Percentiles rank a stretch among this genome's conserved stretches.
These are phyloP conservation scores for Mormyrus lacerda DNA, from an alignment of 2,113 vertebrate species.

Conservation along the genomic window DNA sequence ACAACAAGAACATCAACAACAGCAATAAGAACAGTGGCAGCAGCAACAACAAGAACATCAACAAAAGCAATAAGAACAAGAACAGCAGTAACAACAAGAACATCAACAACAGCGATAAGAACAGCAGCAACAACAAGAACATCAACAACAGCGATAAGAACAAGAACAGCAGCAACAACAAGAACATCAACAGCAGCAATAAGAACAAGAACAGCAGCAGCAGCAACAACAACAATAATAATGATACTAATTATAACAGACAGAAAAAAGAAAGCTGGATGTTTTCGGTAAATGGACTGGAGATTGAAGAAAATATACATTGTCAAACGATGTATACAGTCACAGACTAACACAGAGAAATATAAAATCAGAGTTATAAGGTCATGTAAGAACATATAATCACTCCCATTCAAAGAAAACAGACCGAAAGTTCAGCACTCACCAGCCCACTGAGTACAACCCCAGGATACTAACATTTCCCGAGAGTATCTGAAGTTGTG, in stretches of 20 bases:
- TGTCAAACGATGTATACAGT: neutral
- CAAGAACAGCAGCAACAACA: neutral
- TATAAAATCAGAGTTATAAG: neutral
- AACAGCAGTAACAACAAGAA: too few relatives aligned
- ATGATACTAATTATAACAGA: neutral
- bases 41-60: neutral
- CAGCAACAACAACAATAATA: neutral
- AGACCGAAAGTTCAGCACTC: neutral
- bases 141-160: neutral
- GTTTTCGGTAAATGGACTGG: neutral
- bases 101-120: neutral
- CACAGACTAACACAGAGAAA: neutral
- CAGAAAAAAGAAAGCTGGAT: neutral
- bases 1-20: neutral
- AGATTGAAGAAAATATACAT: neutral
- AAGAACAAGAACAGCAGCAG: neutral
- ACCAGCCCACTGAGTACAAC: neutral
- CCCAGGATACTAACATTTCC: neutral
- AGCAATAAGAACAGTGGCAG: neutral
- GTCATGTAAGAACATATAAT: neutral
- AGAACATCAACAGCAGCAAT: neutral
- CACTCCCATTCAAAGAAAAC: neutral
- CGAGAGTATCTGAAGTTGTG: neutral
- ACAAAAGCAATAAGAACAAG: neutral
- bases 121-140: neutral